Conservation (phyloP, 2,113 vertebrate genomes). For the Amazona vittata region DNA sequence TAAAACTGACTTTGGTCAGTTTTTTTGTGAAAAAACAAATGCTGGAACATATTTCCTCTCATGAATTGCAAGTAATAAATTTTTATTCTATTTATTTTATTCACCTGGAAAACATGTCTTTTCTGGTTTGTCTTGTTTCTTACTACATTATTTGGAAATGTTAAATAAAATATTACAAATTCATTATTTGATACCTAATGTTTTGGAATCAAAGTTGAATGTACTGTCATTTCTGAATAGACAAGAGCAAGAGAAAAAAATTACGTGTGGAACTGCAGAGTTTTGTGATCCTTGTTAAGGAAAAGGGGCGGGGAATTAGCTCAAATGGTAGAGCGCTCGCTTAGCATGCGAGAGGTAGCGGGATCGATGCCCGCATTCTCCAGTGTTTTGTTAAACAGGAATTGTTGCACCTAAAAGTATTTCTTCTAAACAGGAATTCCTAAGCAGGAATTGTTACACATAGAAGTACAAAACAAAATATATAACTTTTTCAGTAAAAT, state of each 20-base stretch:
- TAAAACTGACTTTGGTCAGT: not conserved
- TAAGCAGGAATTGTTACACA: rapidly evolving
- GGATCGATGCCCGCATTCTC: constrained; percentile 82
- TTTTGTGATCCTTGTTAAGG: rapidly evolving
- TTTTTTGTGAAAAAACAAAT: rapidly evolving
- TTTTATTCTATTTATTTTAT: too few species aligned
- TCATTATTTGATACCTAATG: not conserved
- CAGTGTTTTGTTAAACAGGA: not conserved
- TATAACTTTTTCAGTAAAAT: rapidly evolving
- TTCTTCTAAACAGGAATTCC: too few species aligned
- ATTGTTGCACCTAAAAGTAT: not conserved
- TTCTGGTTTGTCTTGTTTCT: not conserved
- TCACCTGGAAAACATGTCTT: not conserved
- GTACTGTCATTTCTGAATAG: not conserved
- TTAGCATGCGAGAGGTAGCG: constrained; percentile 77
- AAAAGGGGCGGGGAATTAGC: constrained; percentile 69
- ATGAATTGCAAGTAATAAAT: rapidly evolving
- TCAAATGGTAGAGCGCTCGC: constrained; percentile 80
- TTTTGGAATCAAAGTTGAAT: not conserved
- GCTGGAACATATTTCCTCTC: rapidly evolving
- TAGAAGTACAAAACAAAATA: not conserved
- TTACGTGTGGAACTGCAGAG: rapidly evolving
- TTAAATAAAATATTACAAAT: not conserved
- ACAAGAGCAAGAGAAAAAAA: rapidly evolving
- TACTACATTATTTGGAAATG: not conserved